Base-by-base conservation (phyloP, 2,888 invertebrate species). In the Drosophila helvetica region DNA sequence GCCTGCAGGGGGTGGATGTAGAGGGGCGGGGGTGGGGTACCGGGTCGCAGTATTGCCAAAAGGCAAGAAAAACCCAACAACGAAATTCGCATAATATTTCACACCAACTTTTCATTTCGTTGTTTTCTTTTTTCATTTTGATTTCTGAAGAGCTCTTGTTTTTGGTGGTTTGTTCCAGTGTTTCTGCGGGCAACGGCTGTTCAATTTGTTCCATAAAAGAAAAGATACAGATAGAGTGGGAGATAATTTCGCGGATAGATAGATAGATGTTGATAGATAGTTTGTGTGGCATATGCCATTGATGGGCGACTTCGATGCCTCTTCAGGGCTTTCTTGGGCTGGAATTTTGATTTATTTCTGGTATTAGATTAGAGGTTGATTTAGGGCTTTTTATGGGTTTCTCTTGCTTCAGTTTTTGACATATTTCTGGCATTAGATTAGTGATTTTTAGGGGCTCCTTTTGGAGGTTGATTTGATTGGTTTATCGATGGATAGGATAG, bases 41-140 rank as follows among this genome's bases (percentile, higher is more conserved):
- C 6, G 25, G 27, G 27, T 8, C 30, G 45, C 22, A 0, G 22
- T 22, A 5, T 22, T 22, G 22, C 22, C 5, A 33, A 33, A 12
- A 33, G 33, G 15, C 33, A 22, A 19, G 33, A 33, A 33, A 48
- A 55, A 25, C 48, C 52, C 57, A 38, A 57, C 22, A 63, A 53
- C 68, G 77, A 80, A 80, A 80, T 84, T 84, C 87, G 87, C 87
- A 84, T 89, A 86, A 89, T 83, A 86, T 89, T 86, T 86, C 84
- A 83, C 89, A 88, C 87, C 86, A 66, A 88, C 86, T 88, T 79
- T 63, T 79, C 75, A 59, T 57, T 53, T 17, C 22, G 61, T 50
- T 70, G 61, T 33, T 27, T 48, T 17, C 50, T 18, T 51, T 15
- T 18, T 22, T 51, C 25, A 47, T 17, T 47, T 38, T 47, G 9